Base-by-base conservation (phyloP, 1,140 invertebrate species). In the Carposina sasakii region DNA sequence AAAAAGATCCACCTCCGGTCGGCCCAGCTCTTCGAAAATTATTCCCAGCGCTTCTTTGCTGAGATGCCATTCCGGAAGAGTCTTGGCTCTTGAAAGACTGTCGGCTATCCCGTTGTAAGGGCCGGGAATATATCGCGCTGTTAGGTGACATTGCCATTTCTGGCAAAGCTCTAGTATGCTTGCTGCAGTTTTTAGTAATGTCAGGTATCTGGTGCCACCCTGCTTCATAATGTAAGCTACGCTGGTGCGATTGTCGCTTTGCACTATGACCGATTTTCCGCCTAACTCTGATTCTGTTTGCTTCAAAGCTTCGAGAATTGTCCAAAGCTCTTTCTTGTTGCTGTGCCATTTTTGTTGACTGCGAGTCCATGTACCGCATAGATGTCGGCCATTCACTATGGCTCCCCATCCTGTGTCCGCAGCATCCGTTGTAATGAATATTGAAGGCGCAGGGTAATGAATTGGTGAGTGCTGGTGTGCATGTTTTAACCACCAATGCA, bases 1-100 rank as follows among this genome's bases (percentile, higher is more conserved):
- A 45, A 81, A 78, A 1, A 78, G 48, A 42, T 78, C 74, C 15
- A 77, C 51, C 3, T 54, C 57, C 9, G 70, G 68, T 4, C 33
- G 53, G 5, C 71, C 74, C 67, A 60, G 71, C 43, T 36, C 54
- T 12, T 48, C 39, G 48, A 73, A 72, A 2, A 71, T 68, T 19
- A n/a, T 19, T n/a, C 33, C 16, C 39, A 54, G 63, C 10, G 60
- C 57, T 24, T 8, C 2, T 22, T 48, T 30, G 33, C 52, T 23
- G 1, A 72, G 51, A 28, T 68, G 63, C 64, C 67, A 71, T 15
- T 75, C 71, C 31, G 61, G 65, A 1, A 50, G 50, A 1, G 3
- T 13, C 19, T 41, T 60, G 45, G 33, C 9, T 17, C 61, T 43
- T 1, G 69, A 75, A 6, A 70, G 52, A 5, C 54, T 34, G 42